Conservation (phyloP, 64 coral and sea anemone species). For the Montipora efflorescens region DNA sequence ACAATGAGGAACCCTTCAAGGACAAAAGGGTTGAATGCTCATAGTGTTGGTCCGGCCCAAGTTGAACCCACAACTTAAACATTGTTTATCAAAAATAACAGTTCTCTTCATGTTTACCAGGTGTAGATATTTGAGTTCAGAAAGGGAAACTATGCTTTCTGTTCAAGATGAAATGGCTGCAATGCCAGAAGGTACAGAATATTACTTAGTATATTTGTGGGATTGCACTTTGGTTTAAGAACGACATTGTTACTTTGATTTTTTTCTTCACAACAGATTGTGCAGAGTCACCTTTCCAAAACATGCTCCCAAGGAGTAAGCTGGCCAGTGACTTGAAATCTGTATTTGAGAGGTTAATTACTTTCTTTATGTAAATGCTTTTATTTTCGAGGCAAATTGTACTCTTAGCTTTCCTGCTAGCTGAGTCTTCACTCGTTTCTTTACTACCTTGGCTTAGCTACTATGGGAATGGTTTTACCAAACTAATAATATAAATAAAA, state of each 20-base stretch:
- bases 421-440: no score
- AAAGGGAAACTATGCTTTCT: slow-evolving; percentile 96
- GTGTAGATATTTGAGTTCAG: slow-evolving; percentile 89
- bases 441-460: no score
- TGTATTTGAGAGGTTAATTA: slow-evolving; percentile 84
- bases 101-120: slow-evolving; percentile 36
- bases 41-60: no score
- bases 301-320: slow-evolving; percentile 92
- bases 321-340: slow-evolving; percentile 88
- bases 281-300: slow-evolving; percentile 84
- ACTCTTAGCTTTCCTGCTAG: no score
- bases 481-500: no score
- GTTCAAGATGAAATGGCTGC: slow-evolving; percentile 93
- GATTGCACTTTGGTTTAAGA: not conserved
- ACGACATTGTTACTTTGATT: not conserved
- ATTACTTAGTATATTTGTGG: not conserved
- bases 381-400: not conserved
- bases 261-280: slow-evolving; percentile 35
- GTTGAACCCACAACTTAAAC: not conserved
- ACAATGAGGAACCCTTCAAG: no score
- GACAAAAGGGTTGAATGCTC: no score
- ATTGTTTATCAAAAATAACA: not conserved
- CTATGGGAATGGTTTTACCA: no score
- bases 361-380: not conserved
- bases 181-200: slow-evolving; percentile 85